These are phyloP conservation scores for Gasteruption jaculator DNA, from an alignment of 2,888 invertebrate genomes.

Conservation along the genomic window DNA sequence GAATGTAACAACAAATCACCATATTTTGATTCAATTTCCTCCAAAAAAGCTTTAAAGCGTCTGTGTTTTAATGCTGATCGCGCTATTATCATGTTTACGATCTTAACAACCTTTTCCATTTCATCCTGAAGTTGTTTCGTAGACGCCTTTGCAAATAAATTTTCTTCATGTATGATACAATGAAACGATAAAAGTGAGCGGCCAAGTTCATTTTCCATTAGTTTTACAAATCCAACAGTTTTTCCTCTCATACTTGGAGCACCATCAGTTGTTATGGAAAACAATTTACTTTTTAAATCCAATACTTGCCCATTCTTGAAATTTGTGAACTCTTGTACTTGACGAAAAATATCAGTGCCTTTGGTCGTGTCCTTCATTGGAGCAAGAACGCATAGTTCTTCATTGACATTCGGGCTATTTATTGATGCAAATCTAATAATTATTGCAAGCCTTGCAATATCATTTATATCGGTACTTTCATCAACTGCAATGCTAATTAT, in stretches of 20 bases:
- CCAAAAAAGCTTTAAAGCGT: too few species aligned
- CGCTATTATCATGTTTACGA: conserved; percentile 11
- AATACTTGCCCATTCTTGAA: conserved; percentile 12
- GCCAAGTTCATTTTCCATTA: conserved; percentile 13
- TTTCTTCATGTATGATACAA: conserved; percentile 12
- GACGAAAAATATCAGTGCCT: conserved; percentile 11
- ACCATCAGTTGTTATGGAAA: conserved; percentile 14
- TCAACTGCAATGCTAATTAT: conserved; percentile 10
- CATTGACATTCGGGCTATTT: too few species aligned
- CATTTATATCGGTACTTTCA: conserved; percentile 14
- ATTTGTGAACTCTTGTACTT: conserved; percentile 12
- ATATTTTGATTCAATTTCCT: too few species aligned
- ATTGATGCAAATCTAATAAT: conserved; percentile 14
- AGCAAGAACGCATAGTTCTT: too few species aligned
- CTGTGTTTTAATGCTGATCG: conserved; percentile 10
- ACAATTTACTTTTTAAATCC: conserved; percentile 13
- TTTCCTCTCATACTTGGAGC: conserved; percentile 14
- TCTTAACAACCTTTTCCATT: conserved; percentile 12
- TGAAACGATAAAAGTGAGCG: conserved; percentile 11
- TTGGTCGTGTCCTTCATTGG: too few species aligned
- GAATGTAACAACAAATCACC: too few species aligned
- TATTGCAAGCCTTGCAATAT: conserved; percentile 11
- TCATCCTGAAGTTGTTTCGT: conserved; percentile 10
- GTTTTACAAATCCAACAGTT: conserved; percentile 13
- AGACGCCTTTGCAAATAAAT: conserved; percentile 13